phyloP scores from a whole-genome alignment of 2,113 vertebrate genomes.

The Myotis yumanensis region DNA sequence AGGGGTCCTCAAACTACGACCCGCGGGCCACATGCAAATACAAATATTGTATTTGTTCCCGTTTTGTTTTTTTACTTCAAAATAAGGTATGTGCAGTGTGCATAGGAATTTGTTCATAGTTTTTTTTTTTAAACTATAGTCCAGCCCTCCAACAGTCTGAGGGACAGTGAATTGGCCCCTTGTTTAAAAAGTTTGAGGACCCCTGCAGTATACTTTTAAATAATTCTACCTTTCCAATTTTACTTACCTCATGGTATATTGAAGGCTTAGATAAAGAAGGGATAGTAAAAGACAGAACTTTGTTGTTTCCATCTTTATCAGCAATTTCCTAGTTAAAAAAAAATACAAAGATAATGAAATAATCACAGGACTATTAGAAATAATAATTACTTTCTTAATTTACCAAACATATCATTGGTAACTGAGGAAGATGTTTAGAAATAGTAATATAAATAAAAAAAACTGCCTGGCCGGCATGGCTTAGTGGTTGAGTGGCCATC shows the following conservation, averaged over 20 bases:
- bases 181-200: no score
- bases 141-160: no score
- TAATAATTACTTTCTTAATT: conserved; percentile 48
- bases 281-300: conserved; percentile 96
- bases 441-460: conserved; percentile 15
- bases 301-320: conserved; percentile 98
- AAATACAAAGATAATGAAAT: conserved; percentile 61
- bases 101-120: no score
- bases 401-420: conserved; percentile 24
- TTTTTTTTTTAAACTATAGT: no score
- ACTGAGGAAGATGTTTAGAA: conserved; percentile 15
- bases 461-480: neutral
- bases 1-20: no score
- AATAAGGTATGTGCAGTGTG: no score
- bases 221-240: conserved; percentile 51
- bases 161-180: no score
- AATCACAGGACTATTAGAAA: neutral
- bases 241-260: conserved; percentile 97
- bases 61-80: no score
- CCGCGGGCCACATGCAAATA: no score
- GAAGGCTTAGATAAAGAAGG: conserved; percentile 98
- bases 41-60: no score
- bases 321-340: conserved; percentile 92
- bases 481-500: no score
- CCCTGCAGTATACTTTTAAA: conserved; percentile 49